Evolutionary conservation across 1,140 invertebrate genomes (phyloP), one percentile per base, ranked within the genome.

Genomic region (Calephelis nemesis): DNA sequence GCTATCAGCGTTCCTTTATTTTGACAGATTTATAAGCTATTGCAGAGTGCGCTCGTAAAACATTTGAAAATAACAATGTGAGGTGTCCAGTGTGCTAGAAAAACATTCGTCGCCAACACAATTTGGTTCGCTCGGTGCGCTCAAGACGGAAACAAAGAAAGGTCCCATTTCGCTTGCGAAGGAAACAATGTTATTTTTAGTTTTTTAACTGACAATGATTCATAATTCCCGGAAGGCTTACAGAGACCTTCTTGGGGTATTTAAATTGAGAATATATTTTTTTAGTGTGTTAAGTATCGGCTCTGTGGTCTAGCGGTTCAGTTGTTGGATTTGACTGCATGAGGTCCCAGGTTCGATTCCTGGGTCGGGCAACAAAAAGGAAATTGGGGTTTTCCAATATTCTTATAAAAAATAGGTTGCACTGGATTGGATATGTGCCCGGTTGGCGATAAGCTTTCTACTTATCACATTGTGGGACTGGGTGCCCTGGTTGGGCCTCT

Each of bases 171-270:
- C 70, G 76, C 73, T 67, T 78, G 81, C 77, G 71, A 65, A 67
- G 75, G 79, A 86, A 80, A 82, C 84, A 78, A 76, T 83, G 82
- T 78, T 84, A 83, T 82, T 85, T 86, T 80, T 79, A 66, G 66
- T 60, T 77, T 82, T 80, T 84, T 80, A 70, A 72, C 70, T 64
- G 71, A 67, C 47, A 60, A 47, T 15, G 78, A 75, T 75, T 87
- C 83, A 87, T 79, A 74, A 47, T 91, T 91, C 87, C 87, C 67
- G 71, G 85, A 89, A 91, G 87, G 85, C 72, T 75, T 71, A 74
- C 78, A 83, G 80, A 12, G 30, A 60, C 54, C 30, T 40, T 60
- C 39, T 60, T n/a, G 11, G 12, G 12, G 30, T 39, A 40, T 7
- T 40, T 58, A 58, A 30, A 45, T 45, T 45, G 42, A 45, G 7